A percentile compares a stretch with the other conserved stretches of the same genome.
phyloP scores from a whole-genome alignment of 2,113 vertebrate genomes.

The Corythornis madagascariensis region DNA sequence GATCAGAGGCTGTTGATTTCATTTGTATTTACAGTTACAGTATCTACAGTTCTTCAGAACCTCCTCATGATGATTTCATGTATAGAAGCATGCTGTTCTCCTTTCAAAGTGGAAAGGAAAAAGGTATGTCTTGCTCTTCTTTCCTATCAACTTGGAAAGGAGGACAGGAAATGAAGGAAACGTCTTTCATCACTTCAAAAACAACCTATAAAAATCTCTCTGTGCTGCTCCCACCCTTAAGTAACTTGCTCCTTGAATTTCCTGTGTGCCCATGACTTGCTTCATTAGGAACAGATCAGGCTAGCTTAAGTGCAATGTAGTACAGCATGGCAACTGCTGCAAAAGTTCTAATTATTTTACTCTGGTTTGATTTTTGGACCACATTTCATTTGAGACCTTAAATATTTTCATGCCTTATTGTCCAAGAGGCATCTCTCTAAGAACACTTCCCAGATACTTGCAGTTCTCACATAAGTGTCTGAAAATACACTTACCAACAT shows the following conservation, averaged over 20 bases:
- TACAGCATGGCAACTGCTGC: neutral
- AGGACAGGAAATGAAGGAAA: neutral
- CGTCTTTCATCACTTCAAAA: neutral
- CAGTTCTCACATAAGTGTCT: neutral
- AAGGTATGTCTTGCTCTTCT: neutral
- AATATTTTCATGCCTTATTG: neutral
- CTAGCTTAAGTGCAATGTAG: neutral
- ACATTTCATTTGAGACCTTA: neutral
- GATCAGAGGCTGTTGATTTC: neutral
- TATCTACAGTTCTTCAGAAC: neutral
- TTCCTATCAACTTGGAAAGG: neutral
- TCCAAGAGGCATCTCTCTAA: neutral
- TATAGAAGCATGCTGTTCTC: neutral
- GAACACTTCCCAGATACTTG: neutral
- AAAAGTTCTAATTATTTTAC: neutral
- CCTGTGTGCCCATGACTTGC: neutral
- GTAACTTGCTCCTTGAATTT: neutral
- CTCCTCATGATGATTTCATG: neutral
- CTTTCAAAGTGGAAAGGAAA: neutral
- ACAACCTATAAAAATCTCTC: neutral
- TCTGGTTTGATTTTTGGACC: neutral
- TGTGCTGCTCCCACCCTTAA: neutral
- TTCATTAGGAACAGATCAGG: neutral
- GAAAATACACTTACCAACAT: neutral
- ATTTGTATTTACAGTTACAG: neutral